A percentile compares a stretch with the other conserved stretches of the same genome.
These are phyloP conservation scores for Glaucopsyche alexis DNA, from an alignment of 2,888 invertebrate species.

Conservation along the genomic window DNA sequence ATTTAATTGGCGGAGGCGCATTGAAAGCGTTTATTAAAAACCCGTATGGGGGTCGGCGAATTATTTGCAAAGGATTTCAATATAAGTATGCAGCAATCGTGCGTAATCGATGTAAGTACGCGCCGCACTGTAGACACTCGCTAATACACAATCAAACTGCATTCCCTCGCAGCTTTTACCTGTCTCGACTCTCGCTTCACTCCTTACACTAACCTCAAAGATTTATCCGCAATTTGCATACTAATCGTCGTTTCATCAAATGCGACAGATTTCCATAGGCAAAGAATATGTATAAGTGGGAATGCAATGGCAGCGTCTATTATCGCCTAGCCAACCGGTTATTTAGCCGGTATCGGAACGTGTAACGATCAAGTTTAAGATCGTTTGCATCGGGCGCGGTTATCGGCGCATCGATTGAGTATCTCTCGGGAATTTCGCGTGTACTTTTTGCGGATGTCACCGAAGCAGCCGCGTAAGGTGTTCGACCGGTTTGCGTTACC, in stretches of 20 bases:
- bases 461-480: conserved; percentile 71
- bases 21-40: conserved; percentile 65
- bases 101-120: conserved; percentile 56
- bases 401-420: conserved; percentile 61
- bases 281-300: conserved; percentile 44
- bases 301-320: conserved; percentile 47
- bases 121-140: conserved; percentile 44
- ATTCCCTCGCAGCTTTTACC: conserved; percentile 48
- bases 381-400: conserved; percentile 50
- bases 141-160: conserved; percentile 44
- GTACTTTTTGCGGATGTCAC: conserved; percentile 76
- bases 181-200: conserved; percentile 41
- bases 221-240: conserved; percentile 33
- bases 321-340: conserved; percentile 60
- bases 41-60: conserved; percentile 63
- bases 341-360: conserved; percentile 60
- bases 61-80: conserved; percentile 64
- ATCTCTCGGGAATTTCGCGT: conserved; percentile 65
- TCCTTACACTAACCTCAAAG: conserved; percentile 35
- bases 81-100: conserved; percentile 54
- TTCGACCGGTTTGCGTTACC: conserved; percentile 73
- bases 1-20: conserved; percentile 64
- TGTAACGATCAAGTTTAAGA: conserved; percentile 59
- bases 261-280: conserved; percentile 5
- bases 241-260: conserved; percentile 28